Percentiles rank a stretch among this genome's conserved stretches.
These are phyloP conservation scores for Cheirogaleus major DNA, from an alignment of 2,797 vertebrate species.

Conservation along the genomic window DNA sequence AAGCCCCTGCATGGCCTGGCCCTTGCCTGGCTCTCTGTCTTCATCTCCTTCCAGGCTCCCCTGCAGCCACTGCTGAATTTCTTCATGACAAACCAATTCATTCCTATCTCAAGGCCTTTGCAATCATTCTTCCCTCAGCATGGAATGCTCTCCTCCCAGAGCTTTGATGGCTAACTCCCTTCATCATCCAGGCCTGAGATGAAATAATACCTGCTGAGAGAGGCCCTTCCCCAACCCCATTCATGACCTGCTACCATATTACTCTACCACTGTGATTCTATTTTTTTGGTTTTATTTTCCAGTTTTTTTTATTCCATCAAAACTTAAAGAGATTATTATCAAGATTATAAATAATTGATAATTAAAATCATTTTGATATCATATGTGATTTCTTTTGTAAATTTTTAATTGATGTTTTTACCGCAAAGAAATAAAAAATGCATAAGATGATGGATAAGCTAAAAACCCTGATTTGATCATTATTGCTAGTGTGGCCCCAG, in stretches of 20 bases:
- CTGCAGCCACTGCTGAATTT: not conserved
- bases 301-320: not conserved
- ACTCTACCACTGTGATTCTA: not conserved
- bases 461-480: not conserved
- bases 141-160: not conserved
- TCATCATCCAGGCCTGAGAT: not conserved
- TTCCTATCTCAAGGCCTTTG: not conserved
- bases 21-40: not conserved
- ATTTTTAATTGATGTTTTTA: not conserved
- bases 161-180: not conserved
- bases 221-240: not conserved
- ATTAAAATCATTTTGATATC: not conserved
- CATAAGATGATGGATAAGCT: not conserved
- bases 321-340: not conserved
- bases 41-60: not conserved
- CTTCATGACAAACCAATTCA: not conserved
- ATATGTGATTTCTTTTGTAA: not conserved
- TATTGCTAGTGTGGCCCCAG: too few relatives aligned
- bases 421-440: too few relatives aligned
- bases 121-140: not conserved
- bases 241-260: not conserved
- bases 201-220: not conserved
- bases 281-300: not conserved
- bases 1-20: not conserved
- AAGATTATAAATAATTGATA: not conserved